A percentile compares a stretch with the other conserved stretches of the same genome.
These are phyloP conservation scores for Listrodromus nycthemerus DNA, from an alignment of 2,888 invertebrate species.

Conservation along the genomic window DNA sequence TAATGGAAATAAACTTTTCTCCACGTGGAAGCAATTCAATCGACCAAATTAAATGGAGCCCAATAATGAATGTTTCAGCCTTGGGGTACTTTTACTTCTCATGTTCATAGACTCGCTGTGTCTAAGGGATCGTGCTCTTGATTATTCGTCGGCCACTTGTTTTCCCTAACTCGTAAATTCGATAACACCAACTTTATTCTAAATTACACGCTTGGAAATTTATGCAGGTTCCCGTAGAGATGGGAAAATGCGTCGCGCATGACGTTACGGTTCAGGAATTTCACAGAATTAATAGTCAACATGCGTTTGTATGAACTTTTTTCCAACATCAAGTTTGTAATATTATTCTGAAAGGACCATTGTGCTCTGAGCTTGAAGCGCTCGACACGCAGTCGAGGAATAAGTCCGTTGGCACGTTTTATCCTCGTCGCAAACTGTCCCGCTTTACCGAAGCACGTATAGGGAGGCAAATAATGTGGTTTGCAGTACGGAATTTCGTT, in stretches of 20 bases:
- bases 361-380: neutral
- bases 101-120: neutral
- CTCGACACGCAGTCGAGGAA: neutral
- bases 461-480: neutral
- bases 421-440: neutral
- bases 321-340: neutral
- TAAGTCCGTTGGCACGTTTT: neutral
- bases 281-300: neutral
- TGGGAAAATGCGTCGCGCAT: conserved; percentile 14
- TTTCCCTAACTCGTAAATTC: conserved; percentile 3
- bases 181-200: neutral
- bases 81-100: neutral
- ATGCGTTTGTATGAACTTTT: neutral
- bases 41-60: neutral
- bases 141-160: neutral
- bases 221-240: neutral
- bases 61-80: neutral
- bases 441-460: neutral
- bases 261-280: neutral
- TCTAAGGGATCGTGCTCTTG: neutral
- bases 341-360: neutral
- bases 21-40: neutral
- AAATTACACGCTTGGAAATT: neutral
- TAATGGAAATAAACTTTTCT: neutral
- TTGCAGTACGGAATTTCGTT: neutral